Percentiles rank a stretch among this genome's conserved stretches.
These are phyloP conservation scores for Mormyrus hasselquistii DNA, from an alignment of 2,797 vertebrate genomes.

Conservation along the genomic window DNA sequence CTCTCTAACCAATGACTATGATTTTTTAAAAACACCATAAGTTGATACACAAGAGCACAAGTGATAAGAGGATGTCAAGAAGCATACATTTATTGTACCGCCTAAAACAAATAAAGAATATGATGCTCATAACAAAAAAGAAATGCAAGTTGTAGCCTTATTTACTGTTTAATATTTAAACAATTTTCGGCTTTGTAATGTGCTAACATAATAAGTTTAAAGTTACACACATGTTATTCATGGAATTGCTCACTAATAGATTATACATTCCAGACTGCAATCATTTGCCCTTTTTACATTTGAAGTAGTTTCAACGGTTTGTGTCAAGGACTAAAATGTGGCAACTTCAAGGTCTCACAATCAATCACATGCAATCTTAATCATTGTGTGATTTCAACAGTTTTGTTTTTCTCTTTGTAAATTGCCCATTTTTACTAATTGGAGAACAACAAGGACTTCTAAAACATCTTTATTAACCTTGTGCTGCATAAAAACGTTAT, in stretches of 20 bases:
- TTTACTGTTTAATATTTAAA: not conserved
- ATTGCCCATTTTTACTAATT: not conserved
- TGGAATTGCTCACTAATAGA: not conserved
- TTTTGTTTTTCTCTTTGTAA: not conserved
- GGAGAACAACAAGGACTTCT: not conserved
- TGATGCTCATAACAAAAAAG: not conserved
- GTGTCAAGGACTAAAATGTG: not conserved
- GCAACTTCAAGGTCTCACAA: not conserved
- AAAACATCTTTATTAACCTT: not conserved
- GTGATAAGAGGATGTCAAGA: not conserved
- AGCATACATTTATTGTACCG: not conserved
- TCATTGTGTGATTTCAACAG: constrained; percentile 2
- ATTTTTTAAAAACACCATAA: not conserved
- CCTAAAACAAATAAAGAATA: not conserved
- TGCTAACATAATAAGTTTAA: not conserved
- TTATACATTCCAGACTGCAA: not conserved
- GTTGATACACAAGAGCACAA: not conserved
- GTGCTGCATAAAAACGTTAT: not conserved
- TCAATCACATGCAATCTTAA: not conserved
- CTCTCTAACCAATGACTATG: not conserved
- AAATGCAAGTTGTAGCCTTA: not conserved
- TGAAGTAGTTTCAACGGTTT: not conserved
- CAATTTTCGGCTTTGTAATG: not conserved
- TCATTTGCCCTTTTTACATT: not conserved
- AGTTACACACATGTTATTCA: not conserved